These are phyloP conservation scores for Arbacia lixula DNA, from an alignment of 53 echinoderm and acorn worm genomes.

Conservation along the genomic window DNA sequence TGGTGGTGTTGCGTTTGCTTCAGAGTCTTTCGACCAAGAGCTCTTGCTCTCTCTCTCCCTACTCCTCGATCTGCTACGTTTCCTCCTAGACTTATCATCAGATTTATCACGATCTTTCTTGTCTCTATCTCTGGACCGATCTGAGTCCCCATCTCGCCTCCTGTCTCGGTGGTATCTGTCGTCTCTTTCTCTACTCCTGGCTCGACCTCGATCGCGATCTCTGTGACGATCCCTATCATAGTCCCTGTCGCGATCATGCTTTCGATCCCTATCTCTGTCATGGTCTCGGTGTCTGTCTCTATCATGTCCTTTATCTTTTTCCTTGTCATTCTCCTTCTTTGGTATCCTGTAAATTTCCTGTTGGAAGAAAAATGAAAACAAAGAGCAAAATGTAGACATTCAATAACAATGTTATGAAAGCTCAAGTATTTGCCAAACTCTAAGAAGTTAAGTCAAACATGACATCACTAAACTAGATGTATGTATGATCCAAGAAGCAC, in stretches of 20 bases:
- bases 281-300: conserved; percentile 55
- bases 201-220: conserved; percentile 62
- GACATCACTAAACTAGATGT: not conserved
- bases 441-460: too few species aligned
- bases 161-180: conserved; percentile 62
- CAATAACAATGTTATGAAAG: not conserved
- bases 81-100: conserved; percentile 67
- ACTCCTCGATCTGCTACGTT: conserved; percentile 69
- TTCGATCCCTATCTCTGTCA: conserved; percentile 43
- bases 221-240: conserved; percentile 59
- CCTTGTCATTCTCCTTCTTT: conserved; percentile 75
- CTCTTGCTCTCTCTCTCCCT: conserved; percentile 74
- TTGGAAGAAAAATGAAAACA: not conserved
- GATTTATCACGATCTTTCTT: conserved; percentile 67
- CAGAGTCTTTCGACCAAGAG: conserved; percentile 59
- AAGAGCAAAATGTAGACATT: not conserved
- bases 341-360: conserved; percentile 98
- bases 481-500: too few species aligned
- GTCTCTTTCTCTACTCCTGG: conserved; percentile 79
- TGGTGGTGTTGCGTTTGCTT: conserved; percentile 65
- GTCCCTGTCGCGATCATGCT: conserved; percentile 64
- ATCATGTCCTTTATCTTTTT: conserved; percentile 42
- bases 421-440: too few species aligned
- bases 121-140: conserved; percentile 70
- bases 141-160: conserved; percentile 67